phyloP scores from a whole-genome alignment of 2,797 vertebrate genomes.

The Pseudopleuronectes americanus region DNA sequence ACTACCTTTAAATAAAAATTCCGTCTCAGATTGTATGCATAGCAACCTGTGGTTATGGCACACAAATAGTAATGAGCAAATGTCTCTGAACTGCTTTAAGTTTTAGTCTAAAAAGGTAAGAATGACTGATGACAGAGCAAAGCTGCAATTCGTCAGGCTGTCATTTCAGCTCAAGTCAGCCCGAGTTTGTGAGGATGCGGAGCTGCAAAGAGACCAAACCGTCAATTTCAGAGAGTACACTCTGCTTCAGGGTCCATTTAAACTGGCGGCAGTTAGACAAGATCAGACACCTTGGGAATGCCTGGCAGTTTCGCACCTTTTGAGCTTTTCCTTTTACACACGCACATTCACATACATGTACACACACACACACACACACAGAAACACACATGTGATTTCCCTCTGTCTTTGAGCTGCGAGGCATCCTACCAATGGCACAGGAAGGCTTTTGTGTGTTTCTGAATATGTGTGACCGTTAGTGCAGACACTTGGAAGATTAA shows the following conservation, averaged over 20 bases:
- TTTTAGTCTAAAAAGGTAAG: not conserved
- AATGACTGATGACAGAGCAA: not conserved
- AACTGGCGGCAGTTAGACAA: slow-evolving; percentile 46
- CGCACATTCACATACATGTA: not conserved
- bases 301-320: slow-evolving; percentile 44
- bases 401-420: not conserved
- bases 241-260: slow-evolving; percentile 12
- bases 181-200: not conserved
- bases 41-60: too few relatives aligned
- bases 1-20: too few relatives aligned
- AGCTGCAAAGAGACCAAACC: not conserved
- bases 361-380: not conserved
- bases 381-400: not conserved
- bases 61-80: too few relatives aligned
- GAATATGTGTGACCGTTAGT: not conserved
- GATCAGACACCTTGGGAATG: slow-evolving; percentile 56
- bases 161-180: fast-evolving
- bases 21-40: too few relatives aligned
- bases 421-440: slow-evolving; percentile 1
- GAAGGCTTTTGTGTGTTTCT: slow-evolving; percentile 3
- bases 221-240: not conserved
- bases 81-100: too few relatives aligned
- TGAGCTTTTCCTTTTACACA: slow-evolving; percentile 6
- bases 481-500: slow-evolving; percentile 52
- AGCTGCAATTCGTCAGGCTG: not conserved